Conservation (phyloP, 2,113 vertebrate genomes). For the Nibea albiflora region DNA sequence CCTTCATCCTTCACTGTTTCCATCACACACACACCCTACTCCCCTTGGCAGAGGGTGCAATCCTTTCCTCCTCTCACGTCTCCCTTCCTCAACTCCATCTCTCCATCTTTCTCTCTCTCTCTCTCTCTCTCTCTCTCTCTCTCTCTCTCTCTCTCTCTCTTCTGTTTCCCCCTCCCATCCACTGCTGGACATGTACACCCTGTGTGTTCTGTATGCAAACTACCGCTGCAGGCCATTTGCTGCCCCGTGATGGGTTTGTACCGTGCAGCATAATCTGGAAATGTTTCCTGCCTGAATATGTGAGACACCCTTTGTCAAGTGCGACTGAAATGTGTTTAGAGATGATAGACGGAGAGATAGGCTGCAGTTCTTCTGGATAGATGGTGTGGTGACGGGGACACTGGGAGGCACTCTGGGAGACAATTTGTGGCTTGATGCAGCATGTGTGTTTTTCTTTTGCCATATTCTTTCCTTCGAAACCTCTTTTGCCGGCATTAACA, state of each 20-base stretch:
- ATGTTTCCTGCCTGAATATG: slow-evolving; percentile 10
- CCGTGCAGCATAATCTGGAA: slow-evolving; percentile 27
- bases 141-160: slow-evolving; percentile 25
- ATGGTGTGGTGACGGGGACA: slow-evolving; percentile 16
- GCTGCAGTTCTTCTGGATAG: slow-evolving; percentile 15
- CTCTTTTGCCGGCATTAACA: neutral
- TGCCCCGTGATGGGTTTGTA: slow-evolving; percentile 13
- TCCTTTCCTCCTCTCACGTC: slow-evolving; percentile 26
- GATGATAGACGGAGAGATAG: slow-evolving; percentile 20
- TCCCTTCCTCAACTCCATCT: slow-evolving; percentile 23
- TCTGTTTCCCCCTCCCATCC: slow-evolving; percentile 23
- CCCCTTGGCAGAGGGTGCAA: slow-evolving; percentile 17
- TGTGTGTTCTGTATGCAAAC: slow-evolving; percentile 51
- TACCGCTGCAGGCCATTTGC: slow-evolving; percentile 37
- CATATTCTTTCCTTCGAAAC: neutral
- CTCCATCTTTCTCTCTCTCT: slow-evolving; percentile 15
- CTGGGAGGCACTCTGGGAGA: neutral
- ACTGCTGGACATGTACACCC: slow-evolving; percentile 17
- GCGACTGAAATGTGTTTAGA: slow-evolving; percentile 21
- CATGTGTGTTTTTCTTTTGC: neutral
- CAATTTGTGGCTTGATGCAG: neutral
- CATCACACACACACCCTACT: slow-evolving; percentile 10
- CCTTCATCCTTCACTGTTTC: slow-evolving; percentile 14
- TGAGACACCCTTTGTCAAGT: neutral
- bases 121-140: slow-evolving; percentile 18